Base-by-base conservation (phyloP, 2,113 vertebrate species). In the Plecotus auritus region DNA sequence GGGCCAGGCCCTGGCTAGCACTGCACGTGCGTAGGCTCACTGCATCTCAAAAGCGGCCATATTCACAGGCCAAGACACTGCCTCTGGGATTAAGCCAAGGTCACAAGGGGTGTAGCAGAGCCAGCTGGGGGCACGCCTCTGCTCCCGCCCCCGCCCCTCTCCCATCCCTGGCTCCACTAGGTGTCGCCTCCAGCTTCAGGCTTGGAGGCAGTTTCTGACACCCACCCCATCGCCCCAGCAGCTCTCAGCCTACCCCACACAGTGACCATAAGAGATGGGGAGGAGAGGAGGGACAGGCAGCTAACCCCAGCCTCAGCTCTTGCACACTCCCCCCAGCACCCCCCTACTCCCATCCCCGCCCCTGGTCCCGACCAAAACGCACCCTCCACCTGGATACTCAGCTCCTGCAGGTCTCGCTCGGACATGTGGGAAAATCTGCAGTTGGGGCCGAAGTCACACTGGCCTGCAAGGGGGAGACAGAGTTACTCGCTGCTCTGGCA, bases 371-470 rank as follows among this genome's bases (percentile, higher is more conserved):
- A 4, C 20, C 4, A 4, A 30, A 47, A 85, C 98, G 26, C 45
- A 99, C 99, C 99, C 92, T 99, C 99, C 85, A 99, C 98, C 54
- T 98, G 99, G 77, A 98, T 98, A 86, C 98, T 98, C 89, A 99
- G 97, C 90, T 98, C 97, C 88, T 98, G 98, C 85, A 99, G 94
- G 87, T 99, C 99, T 69, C 98, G 97, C 91, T 99, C 99, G 0
- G 99, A 99, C 99, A 99, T 99, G 98, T 99, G 99, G 76, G 99
- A 99, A 97, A 99, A 99, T 59, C 99, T 98, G 97, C 99, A 99
- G 98, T 98, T 99, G 76, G 98, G 97, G 16, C 99, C 99, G 97
- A 99, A 99, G 92, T 99, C 98, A 84, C 99, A 99, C 61, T 99
- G 98, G 1, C 99, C 99, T 99, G 97, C 20, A 96, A 97, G 0